Base-by-base conservation (phyloP, 53 echinoderm and acorn worm species). In the Apostichopus leukothele region DNA sequence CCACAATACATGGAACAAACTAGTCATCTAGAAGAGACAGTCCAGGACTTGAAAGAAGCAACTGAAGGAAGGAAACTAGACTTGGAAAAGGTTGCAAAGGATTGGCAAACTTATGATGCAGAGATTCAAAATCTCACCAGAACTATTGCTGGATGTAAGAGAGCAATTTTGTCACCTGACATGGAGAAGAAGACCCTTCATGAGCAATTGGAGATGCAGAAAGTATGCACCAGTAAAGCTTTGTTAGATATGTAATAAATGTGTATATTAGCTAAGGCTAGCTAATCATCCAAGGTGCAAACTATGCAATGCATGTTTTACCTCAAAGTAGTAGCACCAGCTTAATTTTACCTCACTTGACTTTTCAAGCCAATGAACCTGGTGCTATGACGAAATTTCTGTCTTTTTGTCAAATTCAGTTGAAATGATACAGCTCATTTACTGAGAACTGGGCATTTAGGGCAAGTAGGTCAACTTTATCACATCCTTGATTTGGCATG, bases 151-250 rank as follows among this genome's bases (percentile, higher is more conserved):
- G 91, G 92, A 73, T 92, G 94, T 52, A 96, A 96, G 90, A 90
- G 89, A 21, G 81, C 76, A 52, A 83, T 99, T 86, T 90, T 99
- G 83, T 96, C 94, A 12, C 96, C 99, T 14, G 93, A 94, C 13
- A 60, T 94, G 90, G 94, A 94, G 50, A 88, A 90, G 20, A 99
- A 92, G 89, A 92, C 94, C 8, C 94, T 99, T 4, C 78, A 87
- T 57, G 92, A 96, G 81, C 99, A 99, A 83, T 86, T 94, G 67
- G 90, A 92, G 21, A 89, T 89, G 52, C 96, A 96, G 20, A 92
- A 99, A 90, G 99, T 71, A n/a, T 71, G 71, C 18, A 10, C 57
- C 57, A 57, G 0, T 57, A 9, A 57, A 39, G 39, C 39, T 39
- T 39, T 39, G 39, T 39, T 39, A 39, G 39, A 39, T 39, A 39